Base-by-base conservation (phyloP, 2,888 invertebrate species). In the Ligdia adustata region DNA sequence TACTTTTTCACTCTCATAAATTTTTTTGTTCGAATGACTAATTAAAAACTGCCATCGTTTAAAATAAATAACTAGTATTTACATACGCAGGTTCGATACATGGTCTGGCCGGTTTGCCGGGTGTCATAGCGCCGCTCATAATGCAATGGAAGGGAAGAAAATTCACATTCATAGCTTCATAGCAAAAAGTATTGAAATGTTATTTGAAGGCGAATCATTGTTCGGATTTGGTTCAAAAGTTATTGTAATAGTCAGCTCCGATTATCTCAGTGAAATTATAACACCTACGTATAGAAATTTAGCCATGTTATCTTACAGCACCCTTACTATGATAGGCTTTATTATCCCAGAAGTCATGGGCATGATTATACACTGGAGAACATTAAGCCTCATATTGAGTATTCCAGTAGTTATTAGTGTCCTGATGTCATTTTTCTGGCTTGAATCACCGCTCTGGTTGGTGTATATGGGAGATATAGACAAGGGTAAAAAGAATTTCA, bases 131-230 rank as follows among this genome's bases (percentile, higher is more conserved):
- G 45, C 60, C 63, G 1, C 29, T 50, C n/a, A 31, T 65, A n/a
- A 64, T 64, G 64, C 64, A 65, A 39, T 47, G 50, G 41, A 41
- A 14, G 28, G 65, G 65, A 4, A 49, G 65, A 7, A 65, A 60
- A 26, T 43, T 57, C 5, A 50, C 61, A 16, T 64, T 57, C 42
- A 54, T 62, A 4, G n/a, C 44, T 12, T 51, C 28, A 26, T 11
- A 18, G 60, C 60, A 3, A 29, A 22, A 3, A 49, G 28, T 15
- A 32, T 52, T n/a, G 4, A n/a, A 0, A 11, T 38, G 2, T 28
- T 64, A 3, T 45, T 64, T 3, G 24, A 51, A 2, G 44, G 55
- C 27, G 60, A 64, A 44, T 48, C 49, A 3, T 48, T 61, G 13
- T 57, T 60, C 9, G 60, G 60, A n/a, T 28, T 32, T 4, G 32